Base-by-base conservation (phyloP, 2,888 invertebrate genomes). In the Microdon myrmicae region DNA sequence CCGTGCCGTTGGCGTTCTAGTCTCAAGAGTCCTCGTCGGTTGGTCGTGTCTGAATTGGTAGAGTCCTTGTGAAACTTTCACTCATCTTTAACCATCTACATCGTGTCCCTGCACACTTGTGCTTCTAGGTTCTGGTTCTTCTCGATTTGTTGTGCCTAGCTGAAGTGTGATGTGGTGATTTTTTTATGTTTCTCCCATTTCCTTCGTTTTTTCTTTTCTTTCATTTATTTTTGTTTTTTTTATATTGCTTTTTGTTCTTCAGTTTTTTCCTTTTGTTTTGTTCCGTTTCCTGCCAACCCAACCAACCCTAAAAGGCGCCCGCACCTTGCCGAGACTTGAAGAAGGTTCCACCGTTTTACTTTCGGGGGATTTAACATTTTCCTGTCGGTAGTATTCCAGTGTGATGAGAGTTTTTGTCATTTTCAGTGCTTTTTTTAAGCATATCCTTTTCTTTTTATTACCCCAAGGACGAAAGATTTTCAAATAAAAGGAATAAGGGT, bases 101-200 rank as follows among this genome's bases (percentile, higher is more conserved):
- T 29, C 14, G 13, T 7, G 9, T 9, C 12, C 9, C 29, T 8
- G 9, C 12, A 28, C 9, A 28, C 12, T 9, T 28, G 7, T 9
- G 7, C 12, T 9, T 28, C 12, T n/a, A 9, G 29, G 22, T 6
- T 13, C 7, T 13, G 34, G 22, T 45, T 22, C 34, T 38, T 44
- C 34, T n/a, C 48, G 53, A 53, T 54, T 59, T 56, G 53, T 59
- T 54, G 47, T 59, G 53, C 59, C 54, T 45, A 54, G 59, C 53
- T 59, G 53, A 59, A 59, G 59, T 59, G 59, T 44, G 53, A 66
- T 66, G 59, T 54, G 54, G 59, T 54, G 53, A 66, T 66, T 49
- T 43, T 56, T 56, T 64, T 49, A n/a, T n/a, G n/a, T n/a, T n/a
- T n/a, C n/a, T n/a, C n/a, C n/a, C 31, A 12, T 45, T 39, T 51